phyloP scores from a whole-genome alignment of 2,797 vertebrate species.

The Sebastes diaconus region DNA sequence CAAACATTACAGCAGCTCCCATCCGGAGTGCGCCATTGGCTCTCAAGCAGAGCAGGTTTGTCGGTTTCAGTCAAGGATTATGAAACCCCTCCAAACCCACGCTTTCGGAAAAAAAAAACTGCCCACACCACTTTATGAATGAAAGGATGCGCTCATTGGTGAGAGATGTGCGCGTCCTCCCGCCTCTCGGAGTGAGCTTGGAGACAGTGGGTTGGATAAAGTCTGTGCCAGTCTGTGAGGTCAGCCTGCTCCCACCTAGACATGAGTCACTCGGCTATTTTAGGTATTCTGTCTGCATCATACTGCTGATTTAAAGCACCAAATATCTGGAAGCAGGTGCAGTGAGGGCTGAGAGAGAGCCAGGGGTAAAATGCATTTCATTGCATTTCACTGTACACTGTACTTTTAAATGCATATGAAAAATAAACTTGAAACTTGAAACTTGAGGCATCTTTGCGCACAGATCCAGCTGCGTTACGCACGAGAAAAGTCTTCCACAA shows the following conservation, averaged over 20 bases:
- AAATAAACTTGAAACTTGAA: too few species aligned
- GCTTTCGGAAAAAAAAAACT: conserved; percentile 71
- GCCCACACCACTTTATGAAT: conserved; percentile 84
- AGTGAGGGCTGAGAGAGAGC: neutral
- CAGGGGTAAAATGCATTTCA: too few species aligned
- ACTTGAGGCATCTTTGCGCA: neutral
- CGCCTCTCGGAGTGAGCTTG: conserved; percentile 55
- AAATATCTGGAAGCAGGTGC: neutral
- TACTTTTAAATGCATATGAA: too few species aligned
- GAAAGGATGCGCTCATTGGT: conserved; percentile 82
- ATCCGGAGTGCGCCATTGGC: conserved; percentile 71
- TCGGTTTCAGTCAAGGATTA: conserved; percentile 82
- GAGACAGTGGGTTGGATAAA: conserved; percentile 53
- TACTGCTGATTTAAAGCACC: conserved; percentile 19
- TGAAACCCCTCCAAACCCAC: conserved; percentile 81
- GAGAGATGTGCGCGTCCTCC: conserved; percentile 37
- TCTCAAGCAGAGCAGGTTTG: conserved; percentile 72
- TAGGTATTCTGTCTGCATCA: conserved; percentile 48
- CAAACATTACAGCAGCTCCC: conserved; percentile 65
- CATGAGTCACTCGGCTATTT: conserved; percentile 74
- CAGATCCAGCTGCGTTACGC: neutral
- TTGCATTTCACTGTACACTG: too few species aligned
- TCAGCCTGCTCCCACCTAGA: conserved; percentile 47
- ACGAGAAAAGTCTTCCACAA: neutral
- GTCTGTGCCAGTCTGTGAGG: conserved; percentile 62